Conservation (phyloP, 2,888 invertebrate genomes). For the Dexiosoma caninum region DNA sequence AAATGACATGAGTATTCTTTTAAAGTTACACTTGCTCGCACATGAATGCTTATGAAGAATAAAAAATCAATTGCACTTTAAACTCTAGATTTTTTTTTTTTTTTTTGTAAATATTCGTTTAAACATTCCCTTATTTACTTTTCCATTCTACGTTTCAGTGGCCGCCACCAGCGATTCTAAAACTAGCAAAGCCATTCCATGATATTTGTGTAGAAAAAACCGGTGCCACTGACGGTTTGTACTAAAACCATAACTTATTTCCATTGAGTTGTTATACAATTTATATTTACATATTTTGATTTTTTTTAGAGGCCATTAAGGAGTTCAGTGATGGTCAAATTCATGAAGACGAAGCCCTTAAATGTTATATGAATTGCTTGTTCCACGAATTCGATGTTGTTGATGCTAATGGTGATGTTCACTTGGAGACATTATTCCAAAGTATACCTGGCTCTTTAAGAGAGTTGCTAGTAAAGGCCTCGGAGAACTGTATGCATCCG, state of each 20-base stretch:
- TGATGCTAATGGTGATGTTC: slow-evolving; percentile 76
- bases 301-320: slow-evolving; percentile 73
- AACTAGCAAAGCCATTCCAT: slow-evolving; percentile 73
- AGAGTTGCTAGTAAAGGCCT: slow-evolving; percentile 72
- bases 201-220: slow-evolving; percentile 74
- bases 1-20: neutral
- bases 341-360: slow-evolving; percentile 76
- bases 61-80: slow-evolving; percentile 24
- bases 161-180: slow-evolving; percentile 74
- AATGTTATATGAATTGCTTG: slow-evolving; percentile 78
- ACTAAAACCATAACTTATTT: slow-evolving; percentile 6
- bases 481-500: slow-evolving; percentile 73
- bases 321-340: slow-evolving; percentile 77
- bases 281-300: slow-evolving; percentile 5
- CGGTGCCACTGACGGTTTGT: slow-evolving; percentile 74
- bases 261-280: slow-evolving; percentile 25
- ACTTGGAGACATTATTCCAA: slow-evolving; percentile 73
- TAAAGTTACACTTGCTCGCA: neutral
- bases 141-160: slow-evolving; percentile 69
- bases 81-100: neutral
- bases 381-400: slow-evolving; percentile 76
- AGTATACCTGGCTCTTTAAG: slow-evolving; percentile 71
- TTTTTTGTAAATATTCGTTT: slow-evolving; percentile 1
- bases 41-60: neutral
- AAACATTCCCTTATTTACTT: neutral